These are phyloP conservation scores for Bradysia coprophila DNA, from an alignment of 1,140 invertebrate genomes.

Conservation along the genomic window DNA sequence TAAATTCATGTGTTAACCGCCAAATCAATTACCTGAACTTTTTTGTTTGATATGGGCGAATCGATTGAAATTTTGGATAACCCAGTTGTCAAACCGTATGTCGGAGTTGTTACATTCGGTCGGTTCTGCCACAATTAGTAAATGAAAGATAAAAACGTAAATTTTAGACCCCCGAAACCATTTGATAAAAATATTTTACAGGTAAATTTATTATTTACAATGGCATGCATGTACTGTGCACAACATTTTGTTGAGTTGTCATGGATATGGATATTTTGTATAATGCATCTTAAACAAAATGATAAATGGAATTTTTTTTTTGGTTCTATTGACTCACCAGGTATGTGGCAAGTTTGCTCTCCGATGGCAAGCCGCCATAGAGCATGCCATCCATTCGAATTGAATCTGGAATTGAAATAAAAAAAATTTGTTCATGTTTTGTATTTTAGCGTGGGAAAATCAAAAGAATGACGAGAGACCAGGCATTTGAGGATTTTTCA, in stretches of 20 bases:
- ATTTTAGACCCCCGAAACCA: background rate
- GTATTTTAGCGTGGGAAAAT: too few relatives aligned
- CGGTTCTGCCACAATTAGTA: constrained; percentile 27
- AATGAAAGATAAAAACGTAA: background rate
- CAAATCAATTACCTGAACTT: constrained; percentile 22
- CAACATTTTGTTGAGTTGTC: too few relatives aligned
- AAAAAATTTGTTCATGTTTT: too few relatives aligned
- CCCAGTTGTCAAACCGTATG: constrained; percentile 30
- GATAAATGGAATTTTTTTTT: background rate
- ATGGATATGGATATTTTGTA: background rate
- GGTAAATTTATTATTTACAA: background rate
- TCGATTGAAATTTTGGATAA: constrained; percentile 35
- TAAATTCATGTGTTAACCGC: too few relatives aligned
- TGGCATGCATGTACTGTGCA: background rate
- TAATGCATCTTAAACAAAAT: background rate
- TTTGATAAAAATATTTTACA: background rate
- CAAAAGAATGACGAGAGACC: too few relatives aligned
- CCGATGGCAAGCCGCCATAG: constrained; percentile 59
- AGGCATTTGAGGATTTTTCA: too few relatives aligned
- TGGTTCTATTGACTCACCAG: constrained; percentile 34
- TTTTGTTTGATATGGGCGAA: constrained; percentile 27
- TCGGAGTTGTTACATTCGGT: constrained; percentile 29
- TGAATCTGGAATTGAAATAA: background rate
- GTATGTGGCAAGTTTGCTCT: constrained; percentile 69
- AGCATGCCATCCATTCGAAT: constrained; percentile 26